Conservation (phyloP, 1,140 invertebrate species). For the Wiebesia pumilae region DNA sequence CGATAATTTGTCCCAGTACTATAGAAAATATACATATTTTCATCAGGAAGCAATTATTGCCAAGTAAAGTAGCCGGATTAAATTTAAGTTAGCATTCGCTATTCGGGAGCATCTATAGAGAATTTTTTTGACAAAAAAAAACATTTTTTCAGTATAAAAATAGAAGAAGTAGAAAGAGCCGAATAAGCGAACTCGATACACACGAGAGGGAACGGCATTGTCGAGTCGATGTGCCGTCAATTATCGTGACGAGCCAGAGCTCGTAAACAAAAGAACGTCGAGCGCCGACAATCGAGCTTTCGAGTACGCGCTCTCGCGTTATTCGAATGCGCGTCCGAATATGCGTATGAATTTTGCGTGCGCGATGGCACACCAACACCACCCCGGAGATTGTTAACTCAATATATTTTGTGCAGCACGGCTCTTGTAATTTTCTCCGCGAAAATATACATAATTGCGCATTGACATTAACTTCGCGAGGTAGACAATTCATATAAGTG, state of each 20-base stretch:
- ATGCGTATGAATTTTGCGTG: neutral
- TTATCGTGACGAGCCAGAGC: conserved; percentile 36
- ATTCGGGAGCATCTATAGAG: neutral
- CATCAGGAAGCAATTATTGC: no score
- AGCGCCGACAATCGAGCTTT: conserved; percentile 46
- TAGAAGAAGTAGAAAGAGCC: neutral
- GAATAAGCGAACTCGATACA: conserved; percentile 16
- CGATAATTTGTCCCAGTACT: no score
- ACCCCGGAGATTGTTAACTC: conserved; percentile 37
- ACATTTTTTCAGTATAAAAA: neutral
- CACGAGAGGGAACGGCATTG: conserved; percentile 1
- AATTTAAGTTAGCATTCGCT: no score
- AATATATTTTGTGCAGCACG: neutral
- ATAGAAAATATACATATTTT: no score
- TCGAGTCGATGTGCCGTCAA: conserved; percentile 48
- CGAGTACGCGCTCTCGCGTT: conserved; percentile 32
- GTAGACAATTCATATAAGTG: no score
- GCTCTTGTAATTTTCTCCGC: no score
- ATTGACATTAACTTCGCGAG: no score
- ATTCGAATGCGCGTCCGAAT: conserved; percentile 19
- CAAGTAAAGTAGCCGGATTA: no score
- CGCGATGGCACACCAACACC: no score
- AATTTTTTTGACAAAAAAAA: neutral
- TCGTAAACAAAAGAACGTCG: conserved; percentile 45
- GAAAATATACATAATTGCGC: no score